These are phyloP conservation scores for Apostichopus leukothele DNA, from an alignment of 53 echinoderm and acorn worm species.

Conservation along the genomic window DNA sequence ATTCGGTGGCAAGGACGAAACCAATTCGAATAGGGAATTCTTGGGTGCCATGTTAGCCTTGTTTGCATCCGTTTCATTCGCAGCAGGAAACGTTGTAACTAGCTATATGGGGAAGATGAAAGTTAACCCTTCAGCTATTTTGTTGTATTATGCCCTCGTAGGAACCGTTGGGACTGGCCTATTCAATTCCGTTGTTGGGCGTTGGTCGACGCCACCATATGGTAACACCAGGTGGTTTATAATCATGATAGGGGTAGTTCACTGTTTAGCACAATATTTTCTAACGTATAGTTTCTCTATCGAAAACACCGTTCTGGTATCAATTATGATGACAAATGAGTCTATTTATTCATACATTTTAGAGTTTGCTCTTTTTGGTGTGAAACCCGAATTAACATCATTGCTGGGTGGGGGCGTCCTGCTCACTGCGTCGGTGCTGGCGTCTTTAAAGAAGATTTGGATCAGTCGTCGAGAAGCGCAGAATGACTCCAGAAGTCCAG, in stretches of 20 bases:
- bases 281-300: background rate
- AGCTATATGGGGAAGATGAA: background rate
- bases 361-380: conserved; percentile 1
- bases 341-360: conserved; percentile 1
- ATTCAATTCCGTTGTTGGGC: background rate
- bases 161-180: background rate
- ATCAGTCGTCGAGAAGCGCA: background rate
- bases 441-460: conserved; percentile 5
- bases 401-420: conserved; percentile 3
- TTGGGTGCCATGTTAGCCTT: conserved; percentile 4
- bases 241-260: background rate
- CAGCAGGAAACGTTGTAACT: background rate
- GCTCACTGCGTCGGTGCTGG: background rate
- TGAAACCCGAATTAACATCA: background rate
- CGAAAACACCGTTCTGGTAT: background rate
- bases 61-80: background rate
- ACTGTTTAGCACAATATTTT: background rate
- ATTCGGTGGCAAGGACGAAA: background rate
- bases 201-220: background rate
- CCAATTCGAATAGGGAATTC: background rate
- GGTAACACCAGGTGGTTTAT: background rate
- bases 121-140: background rate
- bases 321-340: background rate
- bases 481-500: too few relatives aligned
- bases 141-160: background rate